Base-by-base conservation (phyloP, 2,797 vertebrate species). In the Acomys russatus region DNA sequence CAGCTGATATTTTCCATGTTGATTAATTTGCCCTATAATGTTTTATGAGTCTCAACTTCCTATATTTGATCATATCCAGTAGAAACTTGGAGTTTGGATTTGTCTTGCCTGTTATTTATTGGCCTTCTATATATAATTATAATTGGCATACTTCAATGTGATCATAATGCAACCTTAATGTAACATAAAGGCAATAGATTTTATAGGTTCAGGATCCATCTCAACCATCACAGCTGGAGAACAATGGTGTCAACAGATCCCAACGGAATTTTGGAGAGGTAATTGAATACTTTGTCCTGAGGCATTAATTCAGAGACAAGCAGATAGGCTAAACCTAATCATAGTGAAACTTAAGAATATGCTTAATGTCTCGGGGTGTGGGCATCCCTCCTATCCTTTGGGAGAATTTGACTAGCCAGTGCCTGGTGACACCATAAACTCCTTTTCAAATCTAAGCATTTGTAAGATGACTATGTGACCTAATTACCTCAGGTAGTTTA, bases 11-110 rank as follows among this genome's bases (percentile, higher is more conserved):
- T 96, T 89, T 88, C 18, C 61, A 49, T 90, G 44, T 91, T 63
- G 12, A 71, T 90, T 51, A 93, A 84, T 91, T 93, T 35, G 33
- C 20, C 73, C 91, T 88, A 44, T 88, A 88, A 79, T 68, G 59
- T 80, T 68, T 77, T 88, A 83, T 38, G 2, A 88, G 11, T 79
- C 25, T 85, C 59, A 4, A 68, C 35, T n/a, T 84, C 23, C 49
- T 91, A 2, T 74, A 80, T 84, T 96, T 91, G 79, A 88, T 79
- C 9, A 35, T 68, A 88, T 23, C 38, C 17, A 54, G 33, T 61
- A 44, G 91, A 79, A 95, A 89, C 15, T 38, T 91, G 5, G 33
- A 68, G 66, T 76, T 88, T n/a, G 22, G 61, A 92, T 82, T 88
- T 63, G 44, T 44, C 44, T 44, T 44, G 44, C 15, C 64, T 38